Base-by-base conservation (phyloP, 2,113 vertebrate species). In the Clarias magur region DNA sequence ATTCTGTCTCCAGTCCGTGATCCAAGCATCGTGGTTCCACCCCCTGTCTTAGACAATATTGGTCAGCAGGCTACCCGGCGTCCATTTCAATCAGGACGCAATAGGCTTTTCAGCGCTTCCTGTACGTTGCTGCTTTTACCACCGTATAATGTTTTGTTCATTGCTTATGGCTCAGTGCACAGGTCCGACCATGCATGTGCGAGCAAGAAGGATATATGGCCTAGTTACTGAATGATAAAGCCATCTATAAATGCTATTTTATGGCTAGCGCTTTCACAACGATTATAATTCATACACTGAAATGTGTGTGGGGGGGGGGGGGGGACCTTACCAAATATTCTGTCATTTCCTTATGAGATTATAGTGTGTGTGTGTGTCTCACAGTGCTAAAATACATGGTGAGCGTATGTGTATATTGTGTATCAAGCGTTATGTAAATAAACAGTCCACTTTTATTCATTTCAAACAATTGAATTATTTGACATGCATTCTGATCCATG, bases 281-380 rank as follows among this genome's bases (percentile, higher is more conserved):
- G n/a, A 34, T 72, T 83, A 82, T 83, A 76, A 87, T 57, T n/a
- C 53, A 75, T n/a, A 63, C 42, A 68, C 80, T n/a, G 53, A 86
- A 76, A 84, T n/a, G 68, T 88, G 30, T 1, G 57, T 85, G 76
- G 86, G 82, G 83, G 57, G 60, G 30, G 30, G 57, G 87, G 76
- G 86, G 82, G 83, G 57, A 68, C 11, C 57, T 48, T n/a, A 57
- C 23, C 19, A 84, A 67, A 86, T 73, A 84, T 59, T 63, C 8
- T 19, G 42, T 11, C 60, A 68, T 88, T 80, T 83, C 86, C 27
- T 82, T 59, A 79, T 89, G 70, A 79, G 79, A 70, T 83, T 78
- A 79, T 34, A 67, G 17, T 25, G 4, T 30, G 21, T 30, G 21
- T 30, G 6, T 42, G 34, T 38, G 34, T 38, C 2, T 63, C 59